A percentile compares a stretch with the other conserved stretches of the same genome.
phyloP scores from a whole-genome alignment of 1,140 invertebrate genomes.

The Cydia fagiglandana region DNA sequence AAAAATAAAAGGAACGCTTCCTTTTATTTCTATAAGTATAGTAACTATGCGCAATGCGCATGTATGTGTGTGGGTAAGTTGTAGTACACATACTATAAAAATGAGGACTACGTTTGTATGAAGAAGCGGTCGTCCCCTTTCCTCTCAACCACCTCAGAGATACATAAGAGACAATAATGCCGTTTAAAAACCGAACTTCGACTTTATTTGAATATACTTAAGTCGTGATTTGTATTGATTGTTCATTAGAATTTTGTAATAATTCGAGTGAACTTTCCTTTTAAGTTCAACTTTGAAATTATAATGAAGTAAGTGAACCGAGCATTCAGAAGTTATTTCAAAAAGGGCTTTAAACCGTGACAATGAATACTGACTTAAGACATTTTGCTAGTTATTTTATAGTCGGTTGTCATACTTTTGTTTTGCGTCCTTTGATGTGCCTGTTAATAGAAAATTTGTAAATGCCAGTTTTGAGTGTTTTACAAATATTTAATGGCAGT shows the following conservation, averaged over 20 bases:
- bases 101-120: too few relatives aligned
- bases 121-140: too few relatives aligned
- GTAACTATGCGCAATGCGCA: too few relatives aligned
- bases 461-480: constrained; percentile 8
- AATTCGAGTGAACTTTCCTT: constrained; percentile 23
- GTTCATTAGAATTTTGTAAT: neutral
- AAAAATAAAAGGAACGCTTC: too few relatives aligned
- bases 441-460: neutral
- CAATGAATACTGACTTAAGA: neutral
- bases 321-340: neutral
- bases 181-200: neutral
- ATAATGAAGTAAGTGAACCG: constrained; percentile 1
- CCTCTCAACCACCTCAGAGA: neutral
- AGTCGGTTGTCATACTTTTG: constrained; percentile 23
- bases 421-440: constrained; percentile 7
- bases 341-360: neutral
- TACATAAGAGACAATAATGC: neutral
- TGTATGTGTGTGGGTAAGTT: too few relatives aligned
- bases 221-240: constrained; percentile 7
- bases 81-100: too few relatives aligned
- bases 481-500: neutral
- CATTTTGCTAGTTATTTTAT: neutral
- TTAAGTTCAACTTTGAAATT: constrained; percentile 18
- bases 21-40: too few relatives aligned
- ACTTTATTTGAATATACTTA: neutral